Evolutionary conservation across 2,888 invertebrate species (phyloP), one percentile per base, ranked within the genome.

Genomic region (Troides aeacus): DNA sequence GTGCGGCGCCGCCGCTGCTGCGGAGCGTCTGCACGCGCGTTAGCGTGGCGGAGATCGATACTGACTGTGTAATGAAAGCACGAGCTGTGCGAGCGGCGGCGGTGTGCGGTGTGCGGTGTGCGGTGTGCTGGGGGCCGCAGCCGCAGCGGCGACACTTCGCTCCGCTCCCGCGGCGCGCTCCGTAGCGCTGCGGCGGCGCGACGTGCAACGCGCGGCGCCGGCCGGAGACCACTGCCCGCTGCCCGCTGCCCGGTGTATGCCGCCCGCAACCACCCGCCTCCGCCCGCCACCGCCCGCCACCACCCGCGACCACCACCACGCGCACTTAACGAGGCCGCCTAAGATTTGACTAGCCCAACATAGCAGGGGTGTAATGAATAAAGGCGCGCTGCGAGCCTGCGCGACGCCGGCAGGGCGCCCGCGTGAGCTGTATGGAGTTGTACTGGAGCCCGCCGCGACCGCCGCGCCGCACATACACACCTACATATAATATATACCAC

Each of bases 121-220:
- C 12, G 50, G 50, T 4, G 50, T 8, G 12, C 18, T 18, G 53
- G 53, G 53, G 18, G 6, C 18, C 53, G 12, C 53, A 2, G 17
- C n/a, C 39, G 7, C 39, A 7, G 30, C 53, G 0, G 53, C 53
- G 18, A 15, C 6, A 15, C 53, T 53, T 6, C 18, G n/a, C 15
- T 0, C 1, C 53, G 53, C 53, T 10, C 53, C 53, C n/a, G 62
- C 53, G 39, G 39, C 39, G 39, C 1, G 8, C n/a, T 36, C 10
- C 23, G 46, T 64, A 67, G 74, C 74, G 79, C 68, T 77, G 77
- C 78, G 76, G 72, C 71, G 73, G 72, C 75, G 68, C 68, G 74
- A 73, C 85, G 85, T 83, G 81, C 81, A 80, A 80, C 80, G 76
- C 79, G 81, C 77, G 77, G 61, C 74, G 78, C 76, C 78, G 80